These are phyloP conservation scores for Elephantulus edwardii DNA, from an alignment of 2,113 vertebrate species.

Conservation along the genomic window DNA sequence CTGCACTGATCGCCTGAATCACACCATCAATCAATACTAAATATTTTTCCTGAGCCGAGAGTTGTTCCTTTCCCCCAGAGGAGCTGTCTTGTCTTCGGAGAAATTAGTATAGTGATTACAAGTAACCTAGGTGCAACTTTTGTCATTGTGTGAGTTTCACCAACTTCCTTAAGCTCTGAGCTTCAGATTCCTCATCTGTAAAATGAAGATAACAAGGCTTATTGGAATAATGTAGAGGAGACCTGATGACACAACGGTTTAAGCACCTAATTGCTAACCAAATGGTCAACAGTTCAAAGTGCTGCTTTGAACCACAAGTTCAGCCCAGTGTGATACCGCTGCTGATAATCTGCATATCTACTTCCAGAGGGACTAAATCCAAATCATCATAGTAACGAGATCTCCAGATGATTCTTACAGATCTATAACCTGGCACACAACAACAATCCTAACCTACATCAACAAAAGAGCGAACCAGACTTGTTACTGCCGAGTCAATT, in stretches of 20 bases:
- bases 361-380: neutral
- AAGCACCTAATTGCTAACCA: neutral
- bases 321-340: too few species aligned
- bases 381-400: neutral
- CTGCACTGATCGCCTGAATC: neutral
- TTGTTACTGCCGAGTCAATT: too few species aligned
- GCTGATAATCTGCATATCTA: too few species aligned
- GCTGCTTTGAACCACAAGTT: neutral
- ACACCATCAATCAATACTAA: neutral
- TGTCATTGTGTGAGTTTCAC: neutral
- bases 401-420: too few species aligned
- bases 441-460: too few species aligned
- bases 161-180: neutral
- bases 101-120: neutral
- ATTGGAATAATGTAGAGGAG: too few species aligned
- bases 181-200: conserved; percentile 4
- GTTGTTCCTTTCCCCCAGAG: neutral
- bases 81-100: neutral
- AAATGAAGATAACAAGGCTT: neutral
- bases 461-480: too few species aligned
- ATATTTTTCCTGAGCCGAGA: neutral
- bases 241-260: neutral
- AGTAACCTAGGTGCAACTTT: neutral
- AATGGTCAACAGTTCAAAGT: neutral
- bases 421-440: too few species aligned